Conservation (phyloP, 1,140 invertebrate species). For the Solenopsis fugax region DNA sequence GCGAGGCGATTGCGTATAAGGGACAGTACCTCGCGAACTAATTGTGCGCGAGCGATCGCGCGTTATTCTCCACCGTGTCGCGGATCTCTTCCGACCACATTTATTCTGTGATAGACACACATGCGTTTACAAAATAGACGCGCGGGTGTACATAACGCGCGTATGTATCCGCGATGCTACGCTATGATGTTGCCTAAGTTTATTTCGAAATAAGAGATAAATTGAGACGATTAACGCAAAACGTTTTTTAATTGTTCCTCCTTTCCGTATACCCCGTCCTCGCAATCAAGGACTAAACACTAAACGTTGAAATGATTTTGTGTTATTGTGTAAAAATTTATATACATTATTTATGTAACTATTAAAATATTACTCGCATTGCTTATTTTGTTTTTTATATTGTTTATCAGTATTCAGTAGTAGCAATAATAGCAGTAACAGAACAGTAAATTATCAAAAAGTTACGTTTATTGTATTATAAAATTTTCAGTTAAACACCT, state of each 20-base stretch:
- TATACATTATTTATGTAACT: too few relatives aligned
- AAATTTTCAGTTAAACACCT: too few relatives aligned
- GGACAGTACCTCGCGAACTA: slow-evolving; percentile 11
- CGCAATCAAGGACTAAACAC: background rate
- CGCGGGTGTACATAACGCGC: background rate
- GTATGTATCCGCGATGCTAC: slow-evolving; percentile 17
- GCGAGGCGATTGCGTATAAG: background rate
- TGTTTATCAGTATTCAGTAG: background rate
- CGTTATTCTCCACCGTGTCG: slow-evolving; percentile 34
- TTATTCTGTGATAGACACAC: slow-evolving; percentile 75
- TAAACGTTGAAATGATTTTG: too few relatives aligned
- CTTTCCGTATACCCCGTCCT: too few relatives aligned
- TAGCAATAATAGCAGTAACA: background rate
- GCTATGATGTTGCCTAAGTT: slow-evolving; percentile 47
- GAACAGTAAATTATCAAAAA: background rate
- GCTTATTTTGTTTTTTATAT: too few relatives aligned
- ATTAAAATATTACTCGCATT: background rate
- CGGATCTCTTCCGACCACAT: slow-evolving; percentile 67
- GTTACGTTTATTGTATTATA: too few relatives aligned
- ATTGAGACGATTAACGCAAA: slow-evolving; percentile 17
- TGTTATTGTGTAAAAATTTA: too few relatives aligned
- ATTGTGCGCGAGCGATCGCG: slow-evolving; percentile 19
- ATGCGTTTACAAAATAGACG: slow-evolving; percentile 30
- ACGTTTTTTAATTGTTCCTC: background rate
- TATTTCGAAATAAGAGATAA: slow-evolving; percentile 43